Base-by-base conservation (phyloP, 2,113 vertebrate species). In the Pampusana beccarii region DNA sequence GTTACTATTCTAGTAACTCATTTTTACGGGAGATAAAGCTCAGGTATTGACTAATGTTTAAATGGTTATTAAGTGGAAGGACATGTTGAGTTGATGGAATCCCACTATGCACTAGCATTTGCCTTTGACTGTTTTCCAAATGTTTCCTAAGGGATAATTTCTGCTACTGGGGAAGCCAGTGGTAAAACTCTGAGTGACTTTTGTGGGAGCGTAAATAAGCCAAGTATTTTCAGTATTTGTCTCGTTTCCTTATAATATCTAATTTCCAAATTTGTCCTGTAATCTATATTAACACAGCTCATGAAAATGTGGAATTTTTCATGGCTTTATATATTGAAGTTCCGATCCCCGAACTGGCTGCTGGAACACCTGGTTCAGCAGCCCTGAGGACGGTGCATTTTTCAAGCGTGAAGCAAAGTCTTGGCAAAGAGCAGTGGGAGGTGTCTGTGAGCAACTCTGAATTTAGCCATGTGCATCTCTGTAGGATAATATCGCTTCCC, bases 11-110 rank as follows among this genome's bases (percentile, higher is more conserved):
- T 72, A 91, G 88, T 34, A 71, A 44, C 29, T 93, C 67, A 16
- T 96, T 95, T 86, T 80, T 74, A 42, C 2, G 11, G 86, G 53
- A 83, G 85, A 91, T 88, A 93, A 77, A 87, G 79, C 81, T 66
- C 65, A 69, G 82, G 58, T 97, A 93, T 92, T 95, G 97, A 97
- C 94, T 91, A 93, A 84, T 88, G 86, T 69, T 94, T 92, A 91
- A 93, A 86, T 73, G 69, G 71, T 89, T 54, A 42, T 54, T 90
- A 86, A 80, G 64, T 14, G 13, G 78, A 79, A 62, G 64, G 64
- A 66, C 19, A 4, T 1, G 12, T 42, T 54, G 71, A 65, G 25
- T 4, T 95, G 81, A 95, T 90, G 87, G 84, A 86, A 85, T 11
- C 71, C 92, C 66, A 24, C 57, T 70, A 28, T 82, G 74, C 8